Percentiles rank a stretch among this genome's conserved stretches.
Conservation (phyloP, 2,888 invertebrate species). For the Chromoteleia sp. region DNA sequence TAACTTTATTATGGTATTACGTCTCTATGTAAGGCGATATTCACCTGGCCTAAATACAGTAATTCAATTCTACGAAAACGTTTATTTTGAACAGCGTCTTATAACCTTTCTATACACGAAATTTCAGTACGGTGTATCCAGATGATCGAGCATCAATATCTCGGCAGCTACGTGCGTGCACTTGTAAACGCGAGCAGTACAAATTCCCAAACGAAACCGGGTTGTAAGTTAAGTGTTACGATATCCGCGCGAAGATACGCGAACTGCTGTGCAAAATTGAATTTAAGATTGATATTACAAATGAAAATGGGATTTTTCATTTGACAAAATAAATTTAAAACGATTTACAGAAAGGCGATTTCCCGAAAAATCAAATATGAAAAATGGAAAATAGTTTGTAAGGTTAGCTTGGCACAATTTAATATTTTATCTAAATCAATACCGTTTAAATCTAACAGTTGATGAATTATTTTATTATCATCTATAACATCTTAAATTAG, state of each 20-base stretch:
- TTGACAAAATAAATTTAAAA: neutral
- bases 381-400: too few species aligned
- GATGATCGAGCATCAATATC: slow-evolving; percentile 67
- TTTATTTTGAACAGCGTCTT: slow-evolving; percentile 46
- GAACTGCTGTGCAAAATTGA: slow-evolving; percentile 52
- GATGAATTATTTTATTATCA: slow-evolving; percentile 32
- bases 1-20: too few species aligned
- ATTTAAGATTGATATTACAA: slow-evolving; percentile 38
- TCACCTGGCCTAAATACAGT: slow-evolving; percentile 10
- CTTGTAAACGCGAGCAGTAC: slow-evolving; percentile 58
- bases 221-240: slow-evolving; percentile 58
- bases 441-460: neutral
- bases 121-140: slow-evolving; percentile 62
- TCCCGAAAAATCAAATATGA: too few species aligned
- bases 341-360: neutral
- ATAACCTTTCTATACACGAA: slow-evolving; percentile 65
- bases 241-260: slow-evolving; percentile 51
- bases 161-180: slow-evolving; percentile 62
- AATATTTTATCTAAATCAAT: neutral
- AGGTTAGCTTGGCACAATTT: too few species aligned
- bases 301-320: neutral
- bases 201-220: slow-evolving; percentile 59
- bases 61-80: slow-evolving; percentile 52
- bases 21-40: neutral
- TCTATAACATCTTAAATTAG: slow-evolving; percentile 28